Percentiles rank a stretch among this genome's conserved stretches.
These are phyloP conservation scores for Spodoptera littoralis DNA, from an alignment of 2,888 invertebrate species.

Conservation along the genomic window DNA sequence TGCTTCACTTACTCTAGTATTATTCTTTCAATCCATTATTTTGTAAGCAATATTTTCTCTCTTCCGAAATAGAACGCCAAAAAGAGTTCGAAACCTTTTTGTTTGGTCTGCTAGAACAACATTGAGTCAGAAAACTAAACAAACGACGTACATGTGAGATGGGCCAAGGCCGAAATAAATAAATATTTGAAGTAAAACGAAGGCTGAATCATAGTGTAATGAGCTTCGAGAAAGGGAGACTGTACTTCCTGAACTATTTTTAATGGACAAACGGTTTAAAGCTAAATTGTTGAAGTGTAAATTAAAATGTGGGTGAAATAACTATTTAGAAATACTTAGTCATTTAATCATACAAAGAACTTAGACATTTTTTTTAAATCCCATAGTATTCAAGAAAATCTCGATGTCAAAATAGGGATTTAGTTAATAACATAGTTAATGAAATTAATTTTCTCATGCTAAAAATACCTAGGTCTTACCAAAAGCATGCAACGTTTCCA, in stretches of 20 bases:
- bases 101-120: constrained; percentile 50
- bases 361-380: too few species aligned
- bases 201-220: constrained; percentile 30
- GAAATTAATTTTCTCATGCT: too few species aligned
- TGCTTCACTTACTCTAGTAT: constrained; percentile 4
- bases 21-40: constrained; percentile 26
- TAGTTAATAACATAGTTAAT: too few species aligned
- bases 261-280: constrained; percentile 2
- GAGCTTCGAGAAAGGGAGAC: constrained; percentile 19
- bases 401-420: too few species aligned
- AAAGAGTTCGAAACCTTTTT: constrained; percentile 32
- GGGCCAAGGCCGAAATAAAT: constrained; percentile 49
- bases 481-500: constrained; percentile 18
- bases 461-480: too few species aligned
- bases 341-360: too few species aligned
- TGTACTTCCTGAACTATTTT: constrained; percentile 9
- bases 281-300: background rate
- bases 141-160: constrained; percentile 29
- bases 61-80: constrained; percentile 30
- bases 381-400: too few species aligned
- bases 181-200: constrained; percentile 49
- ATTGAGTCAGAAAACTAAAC: constrained; percentile 45
- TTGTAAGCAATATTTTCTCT: constrained; percentile 19
- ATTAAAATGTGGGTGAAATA: background rate
- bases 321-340: too few species aligned